A percentile compares a stretch with the other conserved stretches of the same genome.
phyloP scores from a whole-genome alignment of 1,140 invertebrate genomes.

The Palaemon carinicauda region DNA sequence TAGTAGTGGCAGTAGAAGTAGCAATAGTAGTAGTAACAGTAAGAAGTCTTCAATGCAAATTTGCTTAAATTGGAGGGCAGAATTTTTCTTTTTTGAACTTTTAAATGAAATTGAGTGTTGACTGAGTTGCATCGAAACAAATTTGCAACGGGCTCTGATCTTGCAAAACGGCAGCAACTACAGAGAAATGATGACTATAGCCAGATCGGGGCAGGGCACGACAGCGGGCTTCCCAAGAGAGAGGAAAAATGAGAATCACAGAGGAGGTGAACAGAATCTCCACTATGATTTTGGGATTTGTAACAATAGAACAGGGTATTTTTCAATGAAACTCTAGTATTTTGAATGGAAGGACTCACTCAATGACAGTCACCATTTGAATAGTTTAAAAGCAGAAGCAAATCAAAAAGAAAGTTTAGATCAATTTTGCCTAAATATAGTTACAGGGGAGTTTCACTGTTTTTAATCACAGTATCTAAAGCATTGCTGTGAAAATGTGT shows the following conservation, averaged over 20 bases:
- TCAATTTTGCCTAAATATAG: too few relatives aligned
- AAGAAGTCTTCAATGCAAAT: background rate
- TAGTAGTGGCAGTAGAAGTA: background rate
- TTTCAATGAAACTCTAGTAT: too few relatives aligned
- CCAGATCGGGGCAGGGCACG: constrained; percentile 33
- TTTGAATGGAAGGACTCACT: too few relatives aligned
- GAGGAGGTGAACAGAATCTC: background rate
- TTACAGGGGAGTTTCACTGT: too few relatives aligned
- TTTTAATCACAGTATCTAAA: too few relatives aligned
- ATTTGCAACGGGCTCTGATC: constrained; percentile 43
- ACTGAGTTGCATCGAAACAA: constrained; percentile 10
- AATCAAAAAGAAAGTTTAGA: too few relatives aligned
- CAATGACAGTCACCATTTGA: too few relatives aligned
- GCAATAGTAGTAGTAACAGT: background rate
- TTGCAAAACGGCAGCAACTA: constrained; percentile 56
- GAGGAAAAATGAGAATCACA: background rate
- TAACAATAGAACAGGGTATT: too few relatives aligned
- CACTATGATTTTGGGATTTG: background rate
- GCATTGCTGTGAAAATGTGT: too few relatives aligned
- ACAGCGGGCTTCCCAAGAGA: background rate
- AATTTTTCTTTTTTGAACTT: background rate
- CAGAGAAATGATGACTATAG: constrained; percentile 34
- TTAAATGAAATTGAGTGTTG: background rate
- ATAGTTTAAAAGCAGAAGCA: too few relatives aligned
- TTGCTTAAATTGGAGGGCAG: background rate